phyloP scores from a whole-genome alignment of 2,888 invertebrate species.

The Lycia hirtaria region DNA sequence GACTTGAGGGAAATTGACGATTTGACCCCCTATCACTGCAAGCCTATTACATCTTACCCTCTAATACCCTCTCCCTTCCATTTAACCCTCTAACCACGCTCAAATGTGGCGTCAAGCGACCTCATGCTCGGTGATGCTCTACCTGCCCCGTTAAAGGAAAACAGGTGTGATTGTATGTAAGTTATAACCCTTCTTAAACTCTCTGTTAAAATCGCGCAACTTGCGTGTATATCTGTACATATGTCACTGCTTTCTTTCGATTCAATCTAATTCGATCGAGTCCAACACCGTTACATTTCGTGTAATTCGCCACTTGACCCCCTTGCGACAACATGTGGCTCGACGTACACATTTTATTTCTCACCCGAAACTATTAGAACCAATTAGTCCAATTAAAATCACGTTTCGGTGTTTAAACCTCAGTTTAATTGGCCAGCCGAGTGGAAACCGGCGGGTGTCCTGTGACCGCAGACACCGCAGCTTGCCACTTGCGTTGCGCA shows the following conservation, averaged over 20 bases:
- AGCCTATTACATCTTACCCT: too few species aligned
- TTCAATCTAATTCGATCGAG: neutral
- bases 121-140: too few species aligned
- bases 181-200: too few species aligned
- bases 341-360: neutral
- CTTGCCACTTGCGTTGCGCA: constrained; percentile 23
- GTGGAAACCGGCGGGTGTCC: constrained; percentile 27
- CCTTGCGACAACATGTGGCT: neutral
- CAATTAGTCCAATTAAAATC: constrained; percentile 23
- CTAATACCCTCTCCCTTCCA: too few species aligned
- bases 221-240: neutral
- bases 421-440: constrained; percentile 21
- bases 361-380: constrained; percentile 6
- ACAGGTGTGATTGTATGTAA: too few species aligned
- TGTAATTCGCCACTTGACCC: neutral
- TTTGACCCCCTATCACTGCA: too few species aligned
- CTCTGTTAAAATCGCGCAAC: too few species aligned
- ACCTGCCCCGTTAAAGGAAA: too few species aligned
- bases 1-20: too few species aligned
- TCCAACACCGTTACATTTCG: neutral
- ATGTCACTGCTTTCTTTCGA: neutral
- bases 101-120: too few species aligned
- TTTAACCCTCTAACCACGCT: too few species aligned
- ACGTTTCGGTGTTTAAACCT: constrained; percentile 9
- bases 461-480: constrained; percentile 21